Percentiles rank a stretch among this genome's conserved stretches.
phyloP scores from a whole-genome alignment of 2,113 vertebrate genomes.

The Mionectes macconnelli region DNA sequence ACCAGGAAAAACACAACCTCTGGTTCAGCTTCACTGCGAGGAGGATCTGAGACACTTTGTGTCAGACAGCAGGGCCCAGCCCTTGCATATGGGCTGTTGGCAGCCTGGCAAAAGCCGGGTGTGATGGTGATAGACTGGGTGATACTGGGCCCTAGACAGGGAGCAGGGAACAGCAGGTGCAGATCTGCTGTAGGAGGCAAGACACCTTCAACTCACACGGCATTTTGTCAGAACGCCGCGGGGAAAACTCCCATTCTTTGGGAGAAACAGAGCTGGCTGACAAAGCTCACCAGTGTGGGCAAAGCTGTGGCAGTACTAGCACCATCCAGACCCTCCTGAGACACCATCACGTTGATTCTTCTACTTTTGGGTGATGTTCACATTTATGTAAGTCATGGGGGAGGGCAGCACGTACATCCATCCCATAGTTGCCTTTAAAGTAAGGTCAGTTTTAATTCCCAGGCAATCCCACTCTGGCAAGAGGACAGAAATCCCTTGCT shows the following conservation, averaged over 20 bases:
- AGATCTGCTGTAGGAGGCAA: neutral
- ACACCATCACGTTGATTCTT: neutral
- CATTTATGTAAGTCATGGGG: neutral
- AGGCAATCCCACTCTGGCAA: neutral
- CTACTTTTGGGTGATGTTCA: neutral
- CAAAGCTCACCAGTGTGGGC: neutral
- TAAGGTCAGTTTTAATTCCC: neutral
- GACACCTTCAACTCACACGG: neutral
- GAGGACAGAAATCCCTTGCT: neutral
- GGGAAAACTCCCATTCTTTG: neutral
- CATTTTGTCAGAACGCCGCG: neutral
- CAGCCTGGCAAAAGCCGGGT: neutral
- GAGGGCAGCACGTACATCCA: rapidly evolving
- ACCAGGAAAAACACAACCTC: constrained; percentile 2
- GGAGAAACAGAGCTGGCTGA: neutral
- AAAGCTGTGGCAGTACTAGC: neutral
- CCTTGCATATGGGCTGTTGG: neutral
- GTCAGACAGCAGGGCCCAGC: neutral
- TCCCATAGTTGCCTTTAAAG: neutral
- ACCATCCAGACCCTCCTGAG: neutral
- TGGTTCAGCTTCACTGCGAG: neutral
- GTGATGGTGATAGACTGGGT: neutral
- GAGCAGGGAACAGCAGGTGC: neutral
- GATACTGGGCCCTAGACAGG: neutral
- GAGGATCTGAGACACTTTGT: neutral